Conservation (phyloP, 2,888 invertebrate genomes). For the Napeogenes sylphis region DNA sequence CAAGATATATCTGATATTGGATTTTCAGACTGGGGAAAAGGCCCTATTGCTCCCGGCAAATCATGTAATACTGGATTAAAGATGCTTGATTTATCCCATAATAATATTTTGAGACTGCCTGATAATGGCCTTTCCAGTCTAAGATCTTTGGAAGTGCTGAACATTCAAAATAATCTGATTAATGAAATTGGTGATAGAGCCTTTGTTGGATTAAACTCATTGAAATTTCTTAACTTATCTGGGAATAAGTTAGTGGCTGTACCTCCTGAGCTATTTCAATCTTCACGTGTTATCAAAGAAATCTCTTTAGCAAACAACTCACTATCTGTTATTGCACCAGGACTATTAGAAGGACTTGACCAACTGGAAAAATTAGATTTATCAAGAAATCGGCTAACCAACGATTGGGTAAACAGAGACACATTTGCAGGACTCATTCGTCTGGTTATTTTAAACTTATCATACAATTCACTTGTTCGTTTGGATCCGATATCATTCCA, state of each 20-base stretch:
- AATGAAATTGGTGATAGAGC: slow-evolving; percentile 86
- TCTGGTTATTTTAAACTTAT: slow-evolving; percentile 84
- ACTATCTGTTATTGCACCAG: slow-evolving; percentile 85
- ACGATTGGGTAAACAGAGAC: slow-evolving; percentile 86
- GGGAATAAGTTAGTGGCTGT: slow-evolving; percentile 87
- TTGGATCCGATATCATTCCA: slow-evolving; percentile 85
- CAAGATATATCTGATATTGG: slow-evolving; percentile 86
- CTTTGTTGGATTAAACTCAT: slow-evolving; percentile 82
- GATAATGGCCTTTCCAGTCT: slow-evolving; percentile 84
- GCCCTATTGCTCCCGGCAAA: slow-evolving; percentile 81
- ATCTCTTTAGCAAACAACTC: slow-evolving; percentile 88
- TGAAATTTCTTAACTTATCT: slow-evolving; percentile 86
- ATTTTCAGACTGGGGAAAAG: slow-evolving; percentile 85
- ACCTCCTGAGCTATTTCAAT: slow-evolving; percentile 87
- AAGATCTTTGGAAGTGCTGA: slow-evolving; percentile 82
- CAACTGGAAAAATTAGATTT: slow-evolving; percentile 85
- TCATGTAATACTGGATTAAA: slow-evolving; percentile 84
- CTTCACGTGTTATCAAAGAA: slow-evolving; percentile 82
- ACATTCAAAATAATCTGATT: slow-evolving; percentile 86
- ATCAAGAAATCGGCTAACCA: slow-evolving; percentile 84
- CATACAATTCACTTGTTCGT: slow-evolving; percentile 82
- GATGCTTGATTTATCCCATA: slow-evolving; percentile 84
- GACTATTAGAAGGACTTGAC: slow-evolving; percentile 84
- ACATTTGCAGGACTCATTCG: slow-evolving; percentile 86
- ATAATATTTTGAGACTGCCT: slow-evolving; percentile 83